Base-by-base conservation (phyloP, 2,888 invertebrate genomes). In the Dugesia japonica region DNA sequence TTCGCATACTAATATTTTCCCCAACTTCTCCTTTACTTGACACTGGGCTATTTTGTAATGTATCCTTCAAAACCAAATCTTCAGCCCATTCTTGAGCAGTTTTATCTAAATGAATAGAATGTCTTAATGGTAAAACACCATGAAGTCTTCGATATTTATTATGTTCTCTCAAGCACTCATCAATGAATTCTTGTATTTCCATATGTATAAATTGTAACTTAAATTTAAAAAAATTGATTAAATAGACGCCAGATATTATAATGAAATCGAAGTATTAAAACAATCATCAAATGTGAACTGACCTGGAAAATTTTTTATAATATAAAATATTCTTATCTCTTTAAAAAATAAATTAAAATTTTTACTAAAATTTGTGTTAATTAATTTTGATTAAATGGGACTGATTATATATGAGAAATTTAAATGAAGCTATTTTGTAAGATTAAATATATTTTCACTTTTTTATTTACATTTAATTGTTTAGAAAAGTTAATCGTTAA, bases 51-150 rank as follows among this genome's bases (percentile, higher is more conserved):
- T 77, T 77, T 26, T 71, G 28, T 17, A 77, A 33, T 17, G 26
- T 42, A 27, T 77, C 77, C 9, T 26, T 42, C 7, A 13, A 17
- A 1, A 77, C 33, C 28, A 77, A 38, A 26, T 71, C 23, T 17
- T 77, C 77, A 20, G 77, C 77, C 77, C 77, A 77, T 15, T 76
- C 77, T 72, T 77, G 77, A 1, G 77, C 77, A 1, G 77, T 77
- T 38, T 42, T 74, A 73, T 76, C 76, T 13, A 76, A 27, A 28
- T 28, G 31, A 1, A 28, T 26, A 26, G 76, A 33, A 27, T 76
- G 76, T 31, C 42, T 27, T 20, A 76, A 38, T 15, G 75, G 73
- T 1, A 20, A 23, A 20, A 73, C 76, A 4, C 72, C 72, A 26
- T 76, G 76, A n/a, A 75, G 23, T 38, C 26, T 23, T 42, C 76